Conservation (phyloP, 2,113 vertebrate species). For the Thamnaconus septentrionalis region DNA sequence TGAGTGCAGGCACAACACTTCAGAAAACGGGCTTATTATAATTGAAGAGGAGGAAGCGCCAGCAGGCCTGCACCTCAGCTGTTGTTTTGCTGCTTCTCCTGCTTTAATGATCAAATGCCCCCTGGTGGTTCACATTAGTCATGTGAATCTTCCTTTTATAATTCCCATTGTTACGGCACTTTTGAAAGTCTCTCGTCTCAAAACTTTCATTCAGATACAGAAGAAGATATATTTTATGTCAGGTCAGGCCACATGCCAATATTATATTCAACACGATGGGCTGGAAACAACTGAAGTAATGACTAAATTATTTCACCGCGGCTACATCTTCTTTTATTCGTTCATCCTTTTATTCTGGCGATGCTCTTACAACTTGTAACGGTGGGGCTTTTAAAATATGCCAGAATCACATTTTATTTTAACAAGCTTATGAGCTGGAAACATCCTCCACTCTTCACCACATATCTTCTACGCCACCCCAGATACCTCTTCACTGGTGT, state of each 20-base stretch:
- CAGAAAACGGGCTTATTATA: conserved; percentile 25
- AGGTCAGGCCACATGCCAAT: too few relatives aligned
- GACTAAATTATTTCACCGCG: too few relatives aligned
- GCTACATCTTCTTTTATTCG: too few relatives aligned
- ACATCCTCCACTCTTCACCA: neutral
- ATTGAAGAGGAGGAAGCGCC: conserved; percentile 37
- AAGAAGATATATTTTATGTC: too few relatives aligned
- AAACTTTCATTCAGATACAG: too few relatives aligned
- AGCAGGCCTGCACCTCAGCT: conserved; percentile 39
- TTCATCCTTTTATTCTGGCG: too few relatives aligned
- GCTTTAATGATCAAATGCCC: conserved; percentile 60
- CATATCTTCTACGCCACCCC: neutral
- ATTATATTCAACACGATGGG: too few relatives aligned
- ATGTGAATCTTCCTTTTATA: conserved; percentile 3
- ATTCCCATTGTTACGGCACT: neutral
- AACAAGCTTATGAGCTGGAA: neutral
- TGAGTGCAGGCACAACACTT: conserved; percentile 34
- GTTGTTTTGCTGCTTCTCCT: conserved; percentile 30
- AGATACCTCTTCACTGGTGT: neutral
- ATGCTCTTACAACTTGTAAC: too few relatives aligned
- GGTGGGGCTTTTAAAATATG: too few relatives aligned
- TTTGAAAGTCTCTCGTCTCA: neutral
- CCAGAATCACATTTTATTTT: too few relatives aligned
- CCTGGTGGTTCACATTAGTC: conserved; percentile 49
- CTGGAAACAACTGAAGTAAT: too few relatives aligned